Evolutionary conservation across 1,140 invertebrate genomes (phyloP).

Genomic region (Ephestia elutella): DNA sequence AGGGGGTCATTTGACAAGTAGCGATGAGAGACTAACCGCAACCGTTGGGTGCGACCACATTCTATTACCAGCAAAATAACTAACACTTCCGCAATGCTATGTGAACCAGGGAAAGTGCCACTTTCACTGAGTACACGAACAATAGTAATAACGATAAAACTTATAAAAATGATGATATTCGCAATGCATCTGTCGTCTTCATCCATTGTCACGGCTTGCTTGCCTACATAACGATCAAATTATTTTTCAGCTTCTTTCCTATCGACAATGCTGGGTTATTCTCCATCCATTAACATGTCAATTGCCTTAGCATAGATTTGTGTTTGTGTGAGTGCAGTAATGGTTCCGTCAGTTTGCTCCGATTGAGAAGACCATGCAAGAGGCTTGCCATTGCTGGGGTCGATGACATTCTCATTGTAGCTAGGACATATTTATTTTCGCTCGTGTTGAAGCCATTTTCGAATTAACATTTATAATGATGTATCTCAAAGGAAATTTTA

Average conservation of each 20-base stretch:
- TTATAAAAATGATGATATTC: conserved; percentile 32
- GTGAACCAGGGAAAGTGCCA: conserved; percentile 40
- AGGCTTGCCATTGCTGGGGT: not conserved
- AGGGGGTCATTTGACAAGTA: conserved; percentile 8
- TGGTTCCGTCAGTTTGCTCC: not conserved
- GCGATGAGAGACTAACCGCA: conserved; percentile 40
- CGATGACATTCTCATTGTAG: not conserved
- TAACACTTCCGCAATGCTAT: conserved; percentile 41
- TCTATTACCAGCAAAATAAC: conserved; percentile 39
- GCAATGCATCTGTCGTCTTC: conserved; percentile 49
- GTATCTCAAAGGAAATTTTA: not conserved
- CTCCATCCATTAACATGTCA: conserved; percentile 8
- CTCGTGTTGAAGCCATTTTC: not conserved
- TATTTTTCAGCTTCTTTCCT: conserved; percentile 42
- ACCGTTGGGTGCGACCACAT: conserved; percentile 37
- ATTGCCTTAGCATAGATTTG: not conserved
- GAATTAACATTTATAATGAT: not conserved
- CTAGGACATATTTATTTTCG: not conserved
- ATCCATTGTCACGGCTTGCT: conserved; percentile 58
- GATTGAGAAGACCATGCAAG: not conserved
- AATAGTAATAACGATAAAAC: conserved; percentile 18
- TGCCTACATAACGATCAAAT: conserved; percentile 47
- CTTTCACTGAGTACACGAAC: conserved; percentile 40
- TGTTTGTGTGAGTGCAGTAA: not conserved
- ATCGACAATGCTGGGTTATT: conserved; percentile 8